These are phyloP conservation scores for Kryphioiulus occultus DNA, from an alignment of 2,888 invertebrate genomes.

Conservation along the genomic window DNA sequence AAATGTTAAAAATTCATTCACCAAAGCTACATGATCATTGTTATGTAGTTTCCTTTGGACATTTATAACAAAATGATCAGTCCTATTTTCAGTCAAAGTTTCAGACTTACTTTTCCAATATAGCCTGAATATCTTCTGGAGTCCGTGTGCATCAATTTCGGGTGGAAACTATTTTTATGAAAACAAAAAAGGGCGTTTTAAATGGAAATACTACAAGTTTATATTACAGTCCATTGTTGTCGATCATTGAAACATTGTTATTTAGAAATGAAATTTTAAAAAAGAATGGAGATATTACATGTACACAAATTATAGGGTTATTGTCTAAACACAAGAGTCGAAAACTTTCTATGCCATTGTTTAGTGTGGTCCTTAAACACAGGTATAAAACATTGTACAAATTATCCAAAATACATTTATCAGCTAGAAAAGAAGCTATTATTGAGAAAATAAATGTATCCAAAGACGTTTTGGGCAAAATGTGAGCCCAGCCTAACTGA, in stretches of 20 bases:
- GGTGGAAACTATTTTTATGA: constrained; percentile 65
- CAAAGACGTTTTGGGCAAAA: not conserved
- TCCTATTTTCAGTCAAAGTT: not conserved
- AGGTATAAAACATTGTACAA: not conserved
- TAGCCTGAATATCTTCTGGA: constrained; percentile 69
- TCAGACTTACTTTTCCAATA: constrained; percentile 67
- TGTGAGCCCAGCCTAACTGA: not conserved
- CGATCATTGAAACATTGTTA: not conserved
- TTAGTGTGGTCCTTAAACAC: not conserved
- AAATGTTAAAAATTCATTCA: too few relatives aligned
- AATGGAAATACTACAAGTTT: too few relatives aligned
- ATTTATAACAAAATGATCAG: not conserved
- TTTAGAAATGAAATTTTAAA: not conserved
- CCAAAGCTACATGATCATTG: too few relatives aligned
- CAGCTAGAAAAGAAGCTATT: not conserved
- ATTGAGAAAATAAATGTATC: not conserved
- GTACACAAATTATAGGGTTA: not conserved
- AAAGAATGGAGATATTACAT: too few relatives aligned
- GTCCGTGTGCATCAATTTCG: constrained; percentile 70
- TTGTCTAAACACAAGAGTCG: not conserved
- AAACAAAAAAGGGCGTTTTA: not conserved
- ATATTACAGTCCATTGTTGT: too few relatives aligned
- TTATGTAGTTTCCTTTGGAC: too few relatives aligned
- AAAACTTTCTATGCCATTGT: not conserved
- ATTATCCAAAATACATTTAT: not conserved